phyloP scores from a whole-genome alignment of 2,113 vertebrate species.

The Machaerirhynchus nigripectus region DNA sequence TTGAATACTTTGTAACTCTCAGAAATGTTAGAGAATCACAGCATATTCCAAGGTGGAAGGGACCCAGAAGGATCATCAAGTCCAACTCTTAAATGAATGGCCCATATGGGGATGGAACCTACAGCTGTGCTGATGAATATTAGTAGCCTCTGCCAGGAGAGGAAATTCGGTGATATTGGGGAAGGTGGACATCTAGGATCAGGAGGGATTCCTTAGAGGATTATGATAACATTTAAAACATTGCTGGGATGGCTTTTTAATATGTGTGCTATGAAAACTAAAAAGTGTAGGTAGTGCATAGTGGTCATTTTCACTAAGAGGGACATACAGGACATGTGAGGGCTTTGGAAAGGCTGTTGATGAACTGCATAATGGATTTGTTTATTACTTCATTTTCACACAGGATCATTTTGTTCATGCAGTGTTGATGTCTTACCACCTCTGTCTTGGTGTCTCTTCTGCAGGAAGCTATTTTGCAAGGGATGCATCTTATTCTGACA shows the following conservation, averaged over 20 bases:
- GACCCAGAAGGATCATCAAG: background rate
- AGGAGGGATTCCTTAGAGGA: background rate
- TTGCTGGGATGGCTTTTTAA: background rate
- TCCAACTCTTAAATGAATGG: background rate
- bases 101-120: background rate
- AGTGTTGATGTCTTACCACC: background rate
- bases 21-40: background rate
- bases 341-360: background rate
- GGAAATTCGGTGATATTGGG: background rate
- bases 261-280: background rate
- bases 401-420: background rate
- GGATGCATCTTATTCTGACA: constrained; percentile 84
- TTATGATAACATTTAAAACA: background rate
- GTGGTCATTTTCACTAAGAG: background rate
- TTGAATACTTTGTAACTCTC: background rate
- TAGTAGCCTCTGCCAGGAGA: background rate
- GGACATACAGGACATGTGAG: background rate
- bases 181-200: background rate
- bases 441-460: constrained; percentile 22
- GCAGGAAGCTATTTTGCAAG: constrained; percentile 93
- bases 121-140: background rate
- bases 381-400: background rate
- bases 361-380: background rate
- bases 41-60: background rate
- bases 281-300: background rate